phyloP scores from a whole-genome alignment of 2,888 invertebrate species.

The Drosophila picticornis region DNA sequence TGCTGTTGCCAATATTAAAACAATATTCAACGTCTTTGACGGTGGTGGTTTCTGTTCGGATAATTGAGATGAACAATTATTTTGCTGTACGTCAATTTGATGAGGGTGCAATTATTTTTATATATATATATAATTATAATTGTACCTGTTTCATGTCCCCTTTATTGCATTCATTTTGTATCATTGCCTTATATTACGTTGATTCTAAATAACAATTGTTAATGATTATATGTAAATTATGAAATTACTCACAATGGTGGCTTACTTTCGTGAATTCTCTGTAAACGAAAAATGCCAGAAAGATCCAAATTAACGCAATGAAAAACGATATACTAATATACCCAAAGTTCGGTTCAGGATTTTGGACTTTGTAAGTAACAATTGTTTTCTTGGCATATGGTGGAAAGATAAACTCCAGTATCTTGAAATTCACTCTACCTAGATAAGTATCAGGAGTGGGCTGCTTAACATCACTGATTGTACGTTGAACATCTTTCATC shows the following conservation, averaged over 20 bases:
- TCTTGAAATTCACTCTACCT: not conserved
- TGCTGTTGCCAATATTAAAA: not conserved
- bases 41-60: not conserved
- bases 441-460: not conserved
- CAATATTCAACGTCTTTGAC: not conserved
- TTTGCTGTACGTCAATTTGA: not conserved
- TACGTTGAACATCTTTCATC: not conserved
- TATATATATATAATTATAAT: too few relatives aligned
- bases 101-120: not conserved
- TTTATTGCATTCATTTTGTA: not conserved
- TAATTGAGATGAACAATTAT: not conserved
- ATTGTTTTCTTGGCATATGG: not conserved
- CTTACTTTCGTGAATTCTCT: not conserved
- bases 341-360: not conserved
- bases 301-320: not conserved
- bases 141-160: not conserved
- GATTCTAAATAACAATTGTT: not conserved
- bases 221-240: not conserved
- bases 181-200: not conserved
- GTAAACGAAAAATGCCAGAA: too few relatives aligned
- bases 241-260: not conserved
- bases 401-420: not conserved
- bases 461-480: not conserved
- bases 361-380: not conserved
- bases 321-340: not conserved